phyloP scores from a whole-genome alignment of 2,113 vertebrate species.

The Chaetops frenatus region DNA sequence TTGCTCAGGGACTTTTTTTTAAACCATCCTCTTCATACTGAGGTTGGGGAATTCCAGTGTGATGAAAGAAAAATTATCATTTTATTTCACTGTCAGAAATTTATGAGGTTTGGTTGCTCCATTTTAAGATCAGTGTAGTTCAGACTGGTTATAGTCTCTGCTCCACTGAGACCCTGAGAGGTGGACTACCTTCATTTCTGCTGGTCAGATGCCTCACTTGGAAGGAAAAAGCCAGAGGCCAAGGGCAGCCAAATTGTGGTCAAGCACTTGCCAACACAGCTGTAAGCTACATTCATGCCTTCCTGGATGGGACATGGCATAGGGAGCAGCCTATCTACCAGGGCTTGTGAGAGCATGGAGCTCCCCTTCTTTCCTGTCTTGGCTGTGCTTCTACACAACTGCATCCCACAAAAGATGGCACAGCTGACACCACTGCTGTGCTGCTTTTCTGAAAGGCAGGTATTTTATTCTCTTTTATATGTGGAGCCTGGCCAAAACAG shows the following conservation, averaged over 20 bases:
- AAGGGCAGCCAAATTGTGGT: neutral
- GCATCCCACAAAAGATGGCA: neutral
- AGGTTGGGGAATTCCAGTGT: conserved; percentile 15
- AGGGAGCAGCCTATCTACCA: neutral
- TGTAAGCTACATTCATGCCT: neutral
- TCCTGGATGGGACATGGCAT: neutral
- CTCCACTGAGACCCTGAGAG: neutral
- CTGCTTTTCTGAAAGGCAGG: neutral
- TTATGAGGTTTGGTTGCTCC: neutral
- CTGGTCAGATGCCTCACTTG: neutral
- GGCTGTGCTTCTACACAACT: neutral
- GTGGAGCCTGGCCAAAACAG: neutral
- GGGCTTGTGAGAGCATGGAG: neutral
- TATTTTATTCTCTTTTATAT: neutral
- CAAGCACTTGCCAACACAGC: neutral
- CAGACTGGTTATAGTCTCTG: neutral
- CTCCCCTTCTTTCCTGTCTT: neutral
- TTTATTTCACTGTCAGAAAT: neutral
- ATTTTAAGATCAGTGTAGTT: neutral
- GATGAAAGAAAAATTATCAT: neutral
- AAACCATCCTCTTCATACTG: neutral
- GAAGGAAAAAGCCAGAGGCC: neutral
- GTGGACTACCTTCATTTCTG: neutral
- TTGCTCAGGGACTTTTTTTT: neutral
- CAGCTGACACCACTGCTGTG: neutral